Conservation (phyloP, 2,113 vertebrate genomes). For the Phoenicopterus ruber region DNA sequence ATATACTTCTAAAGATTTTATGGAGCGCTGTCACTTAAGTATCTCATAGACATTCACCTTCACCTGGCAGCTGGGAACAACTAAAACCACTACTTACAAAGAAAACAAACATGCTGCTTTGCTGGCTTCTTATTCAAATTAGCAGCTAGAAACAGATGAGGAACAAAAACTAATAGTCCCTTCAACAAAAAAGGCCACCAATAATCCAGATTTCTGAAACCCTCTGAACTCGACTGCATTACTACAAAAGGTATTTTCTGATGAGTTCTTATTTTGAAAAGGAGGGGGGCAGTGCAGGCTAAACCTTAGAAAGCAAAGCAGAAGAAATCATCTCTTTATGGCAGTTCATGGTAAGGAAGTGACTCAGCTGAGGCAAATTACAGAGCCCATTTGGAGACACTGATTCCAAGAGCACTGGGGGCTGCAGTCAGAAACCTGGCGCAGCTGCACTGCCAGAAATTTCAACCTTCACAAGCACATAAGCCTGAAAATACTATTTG, state of each 20-base stretch:
- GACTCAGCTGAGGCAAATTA: conserved; percentile 46
- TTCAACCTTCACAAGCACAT: not conserved
- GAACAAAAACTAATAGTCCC: not conserved
- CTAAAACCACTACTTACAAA: not conserved
- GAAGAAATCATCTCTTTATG: conserved; percentile 2
- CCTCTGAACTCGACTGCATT: not conserved
- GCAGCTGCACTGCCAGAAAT: not conserved
- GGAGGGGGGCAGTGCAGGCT: conserved; percentile 8
- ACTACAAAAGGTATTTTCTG: conserved; percentile 8
- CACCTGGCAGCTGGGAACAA: not conserved
- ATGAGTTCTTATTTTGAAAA: conserved; percentile 18
- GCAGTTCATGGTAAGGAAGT: conserved; percentile 2
- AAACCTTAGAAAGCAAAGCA: conserved; percentile 40
- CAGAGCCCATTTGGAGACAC: not conserved
- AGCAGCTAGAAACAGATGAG: not conserved
- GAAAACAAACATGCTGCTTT: not conserved
- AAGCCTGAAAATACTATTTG: not conserved
- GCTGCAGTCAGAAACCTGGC: not conserved
- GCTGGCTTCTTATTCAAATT: not conserved
- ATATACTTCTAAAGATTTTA: not conserved
- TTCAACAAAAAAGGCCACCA: not conserved
- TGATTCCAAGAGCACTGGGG: not conserved
- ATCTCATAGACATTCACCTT: not conserved
- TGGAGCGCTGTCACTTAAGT: not conserved
- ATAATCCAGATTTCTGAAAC: not conserved